phyloP scores from a whole-genome alignment of 2,888 invertebrate species.

The Bombyx huttoni region DNA sequence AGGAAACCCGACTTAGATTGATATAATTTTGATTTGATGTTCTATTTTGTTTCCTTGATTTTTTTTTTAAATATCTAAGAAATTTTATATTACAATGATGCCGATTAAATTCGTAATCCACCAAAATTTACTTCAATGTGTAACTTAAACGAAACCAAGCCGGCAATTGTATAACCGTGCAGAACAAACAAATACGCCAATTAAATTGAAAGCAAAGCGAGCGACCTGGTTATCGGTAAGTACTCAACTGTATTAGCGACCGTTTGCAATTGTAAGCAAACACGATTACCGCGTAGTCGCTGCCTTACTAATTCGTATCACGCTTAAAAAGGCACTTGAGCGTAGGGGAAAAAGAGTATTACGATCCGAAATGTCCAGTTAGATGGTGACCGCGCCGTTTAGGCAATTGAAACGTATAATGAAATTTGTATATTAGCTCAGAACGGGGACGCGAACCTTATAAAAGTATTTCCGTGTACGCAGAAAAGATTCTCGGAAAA shows the following conservation, averaged over 20 bases:
- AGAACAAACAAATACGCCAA: constrained; percentile 32
- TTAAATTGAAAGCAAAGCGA: constrained; percentile 38
- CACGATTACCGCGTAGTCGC: constrained; percentile 43
- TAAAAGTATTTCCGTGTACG: constrained; percentile 48
- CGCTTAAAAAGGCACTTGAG: constrained; percentile 36
- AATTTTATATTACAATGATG: no score
- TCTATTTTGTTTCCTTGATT: background rate
- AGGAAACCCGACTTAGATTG: background rate
- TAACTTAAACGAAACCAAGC: background rate
- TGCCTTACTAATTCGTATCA: constrained; percentile 57
- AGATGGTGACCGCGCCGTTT: constrained; percentile 24
- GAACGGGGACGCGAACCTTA: constrained; percentile 24
- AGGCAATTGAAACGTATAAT: constrained; percentile 42
- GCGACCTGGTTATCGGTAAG: constrained; percentile 44
- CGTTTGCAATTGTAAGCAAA: constrained; percentile 58
- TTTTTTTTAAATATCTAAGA: no score
- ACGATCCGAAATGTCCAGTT: constrained; percentile 25
- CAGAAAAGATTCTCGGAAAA: constrained; percentile 31
- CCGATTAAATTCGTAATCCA: constrained; percentile 2
- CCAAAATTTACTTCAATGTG: constrained; percentile 1
- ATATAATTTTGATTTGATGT: background rate
- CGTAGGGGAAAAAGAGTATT: constrained; percentile 31
- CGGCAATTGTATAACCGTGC: constrained; percentile 5
- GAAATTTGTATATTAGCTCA: constrained; percentile 42
- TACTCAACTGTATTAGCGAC: constrained; percentile 38